These are phyloP conservation scores for Athalia circularis DNA, from an alignment of 2,888 invertebrate genomes.

Conservation along the genomic window DNA sequence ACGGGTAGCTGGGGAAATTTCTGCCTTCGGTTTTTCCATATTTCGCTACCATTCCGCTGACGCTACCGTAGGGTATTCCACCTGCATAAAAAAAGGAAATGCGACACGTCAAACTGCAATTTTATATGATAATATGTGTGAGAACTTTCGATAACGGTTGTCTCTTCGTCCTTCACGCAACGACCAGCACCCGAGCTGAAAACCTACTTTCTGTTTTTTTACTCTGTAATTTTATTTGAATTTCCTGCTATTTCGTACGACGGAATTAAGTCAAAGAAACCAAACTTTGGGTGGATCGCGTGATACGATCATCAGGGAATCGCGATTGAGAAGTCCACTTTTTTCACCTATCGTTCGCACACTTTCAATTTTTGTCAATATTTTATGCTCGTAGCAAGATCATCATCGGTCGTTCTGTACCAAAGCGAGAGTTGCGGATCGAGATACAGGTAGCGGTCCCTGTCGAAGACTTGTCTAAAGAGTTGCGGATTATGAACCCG, in stretches of 20 bases:
- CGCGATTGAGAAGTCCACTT: background rate
- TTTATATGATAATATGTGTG: constrained; percentile 13
- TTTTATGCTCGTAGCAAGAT: background rate
- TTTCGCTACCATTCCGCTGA: constrained; percentile 78
- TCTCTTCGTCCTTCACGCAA: constrained; percentile 37
- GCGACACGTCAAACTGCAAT: background rate
- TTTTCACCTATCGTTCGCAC: background rate
- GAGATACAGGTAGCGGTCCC: constrained; percentile 21
- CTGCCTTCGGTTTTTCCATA: constrained; percentile 65
- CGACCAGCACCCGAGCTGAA: constrained; percentile 14
- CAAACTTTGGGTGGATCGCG: constrained; percentile 8
- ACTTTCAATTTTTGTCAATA: background rate
- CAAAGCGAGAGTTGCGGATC: constrained; percentile 21
- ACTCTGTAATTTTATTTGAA: constrained; percentile 23
- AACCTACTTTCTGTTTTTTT: constrained; percentile 24
- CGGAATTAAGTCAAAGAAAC: constrained; percentile 17
- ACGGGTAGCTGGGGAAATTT: constrained; percentile 1
- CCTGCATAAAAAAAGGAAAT: constrained; percentile 69
- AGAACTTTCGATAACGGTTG: constrained; percentile 33
- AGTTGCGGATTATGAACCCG: background rate
- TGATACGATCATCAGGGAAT: constrained; percentile 19
- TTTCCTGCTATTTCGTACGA: constrained; percentile 35
- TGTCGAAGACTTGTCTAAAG: constrained; percentile 9
- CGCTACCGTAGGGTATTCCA: constrained; percentile 80
- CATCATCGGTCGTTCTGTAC: background rate